Conservation (phyloP, 2,113 vertebrate genomes). For the Lichenostomus cassidix region DNA sequence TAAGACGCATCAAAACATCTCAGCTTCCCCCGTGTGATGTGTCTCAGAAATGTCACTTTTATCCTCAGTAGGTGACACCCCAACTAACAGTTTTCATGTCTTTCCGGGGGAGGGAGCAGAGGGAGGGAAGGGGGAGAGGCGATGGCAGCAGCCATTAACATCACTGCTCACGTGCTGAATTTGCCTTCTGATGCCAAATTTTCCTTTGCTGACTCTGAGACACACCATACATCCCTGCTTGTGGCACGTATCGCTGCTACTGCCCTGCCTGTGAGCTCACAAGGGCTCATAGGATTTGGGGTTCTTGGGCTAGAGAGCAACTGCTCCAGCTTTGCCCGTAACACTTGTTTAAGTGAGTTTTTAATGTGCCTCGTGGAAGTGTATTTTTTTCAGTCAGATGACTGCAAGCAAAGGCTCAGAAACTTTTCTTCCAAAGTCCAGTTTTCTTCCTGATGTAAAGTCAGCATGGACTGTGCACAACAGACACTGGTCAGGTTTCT, state of each 20-base stretch:
- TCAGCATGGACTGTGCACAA: neutral
- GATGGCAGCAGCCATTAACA: neutral
- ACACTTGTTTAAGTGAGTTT: neutral
- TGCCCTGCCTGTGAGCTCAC: neutral
- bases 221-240: neutral
- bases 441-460: neutral
- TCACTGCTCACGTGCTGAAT: neutral
- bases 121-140: neutral
- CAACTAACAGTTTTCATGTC: neutral
- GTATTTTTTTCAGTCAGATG: neutral
- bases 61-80: neutral
- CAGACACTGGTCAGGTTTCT: neutral
- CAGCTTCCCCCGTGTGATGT: neutral
- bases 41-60: neutral
- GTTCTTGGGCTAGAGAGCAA: neutral
- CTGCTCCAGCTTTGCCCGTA: neutral
- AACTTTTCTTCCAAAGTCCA: neutral
- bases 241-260: neutral
- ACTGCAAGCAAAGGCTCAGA: neutral
- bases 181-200: neutral
- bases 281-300: neutral
- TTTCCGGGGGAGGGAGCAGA: neutral
- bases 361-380: accelerated
- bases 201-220: neutral
- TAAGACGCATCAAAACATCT: neutral